A percentile compares a stretch with the other conserved stretches of the same genome.
Evolutionary conservation across 2,113 vertebrate species (phyloP).

Genomic region (Cacatua alba): DNA sequence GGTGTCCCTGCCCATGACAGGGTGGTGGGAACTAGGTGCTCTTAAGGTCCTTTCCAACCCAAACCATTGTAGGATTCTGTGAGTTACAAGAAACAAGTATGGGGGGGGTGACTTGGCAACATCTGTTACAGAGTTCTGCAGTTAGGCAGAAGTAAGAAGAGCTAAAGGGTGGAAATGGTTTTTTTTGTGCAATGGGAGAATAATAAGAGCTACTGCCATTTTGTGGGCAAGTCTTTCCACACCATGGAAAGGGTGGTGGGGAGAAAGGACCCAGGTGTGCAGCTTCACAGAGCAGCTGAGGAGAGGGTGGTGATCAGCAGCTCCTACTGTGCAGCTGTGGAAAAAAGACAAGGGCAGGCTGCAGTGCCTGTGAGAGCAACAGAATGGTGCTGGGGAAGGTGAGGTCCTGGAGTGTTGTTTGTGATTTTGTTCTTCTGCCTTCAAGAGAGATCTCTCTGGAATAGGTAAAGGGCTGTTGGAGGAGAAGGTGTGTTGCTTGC

Average conservation of each 20-base stretch:
- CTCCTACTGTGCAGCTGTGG: neutral
- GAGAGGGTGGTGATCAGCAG: neutral
- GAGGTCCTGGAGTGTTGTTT: rapidly evolving
- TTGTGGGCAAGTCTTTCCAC: neutral
- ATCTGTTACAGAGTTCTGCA: neutral
- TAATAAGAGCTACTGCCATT: neutral
- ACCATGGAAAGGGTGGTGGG: too few species aligned
- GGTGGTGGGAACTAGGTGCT: neutral
- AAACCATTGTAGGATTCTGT: neutral
- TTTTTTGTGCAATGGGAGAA: neutral
- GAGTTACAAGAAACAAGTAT: neutral
- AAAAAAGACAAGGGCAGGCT: too few species aligned
- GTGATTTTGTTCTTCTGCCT: rapidly evolving
- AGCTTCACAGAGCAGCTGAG: neutral
- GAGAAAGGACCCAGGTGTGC: neutral
- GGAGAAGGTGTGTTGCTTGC: rapidly evolving
- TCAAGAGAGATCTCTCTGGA: rapidly evolving
- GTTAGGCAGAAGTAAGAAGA: neutral
- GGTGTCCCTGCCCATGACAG: neutral
- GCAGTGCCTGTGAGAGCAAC: rapidly evolving
- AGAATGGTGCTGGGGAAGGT: rapidly evolving
- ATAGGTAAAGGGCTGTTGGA: neutral
- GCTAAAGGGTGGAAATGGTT: rapidly evolving
- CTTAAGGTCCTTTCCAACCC: neutral
- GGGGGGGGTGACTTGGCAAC: neutral